These are phyloP conservation scores for Mareca strepera DNA, from an alignment of 2,797 vertebrate species.

Conservation along the genomic window DNA sequence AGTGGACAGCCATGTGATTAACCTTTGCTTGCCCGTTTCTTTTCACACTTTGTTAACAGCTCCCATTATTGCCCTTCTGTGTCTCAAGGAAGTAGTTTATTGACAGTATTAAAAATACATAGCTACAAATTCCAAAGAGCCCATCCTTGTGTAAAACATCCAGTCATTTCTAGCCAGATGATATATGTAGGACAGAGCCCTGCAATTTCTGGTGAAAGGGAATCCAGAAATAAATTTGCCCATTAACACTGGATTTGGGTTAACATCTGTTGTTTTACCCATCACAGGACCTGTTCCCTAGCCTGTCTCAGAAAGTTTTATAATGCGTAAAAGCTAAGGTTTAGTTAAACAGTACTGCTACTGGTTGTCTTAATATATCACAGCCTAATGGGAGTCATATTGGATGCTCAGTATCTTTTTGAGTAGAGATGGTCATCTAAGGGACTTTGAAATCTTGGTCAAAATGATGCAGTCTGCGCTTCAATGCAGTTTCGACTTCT, in stretches of 20 bases:
- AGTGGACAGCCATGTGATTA: slow-evolving; percentile 86
- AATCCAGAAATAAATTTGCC: not conserved
- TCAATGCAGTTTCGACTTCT: not conserved
- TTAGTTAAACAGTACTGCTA: not conserved
- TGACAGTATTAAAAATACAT: slow-evolving; percentile 85
- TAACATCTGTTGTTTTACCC: not conserved
- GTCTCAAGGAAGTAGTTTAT: slow-evolving; percentile 83
- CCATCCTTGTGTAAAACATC: slow-evolving; percentile 43
- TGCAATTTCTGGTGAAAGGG: not conserved
- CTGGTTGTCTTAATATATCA: not conserved
- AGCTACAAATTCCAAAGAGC: slow-evolving; percentile 76
- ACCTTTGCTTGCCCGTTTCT: slow-evolving; percentile 86
- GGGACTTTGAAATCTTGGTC: not conserved
- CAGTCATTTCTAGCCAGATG: slow-evolving; percentile 31
- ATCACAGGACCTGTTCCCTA: not conserved
- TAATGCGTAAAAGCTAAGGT: not conserved
- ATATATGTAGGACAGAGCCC: slow-evolving; percentile 7
- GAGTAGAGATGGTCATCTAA: not conserved
- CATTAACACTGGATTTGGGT: not conserved
- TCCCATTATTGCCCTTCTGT: slow-evolving; percentile 82
- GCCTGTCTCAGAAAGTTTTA: not conserved
- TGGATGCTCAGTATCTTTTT: not conserved
- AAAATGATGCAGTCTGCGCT: not conserved
- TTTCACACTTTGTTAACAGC: slow-evolving; percentile 88
- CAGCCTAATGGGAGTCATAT: not conserved